Conservation (phyloP, 2,888 invertebrate species). For the Apodemia mormo region DNA sequence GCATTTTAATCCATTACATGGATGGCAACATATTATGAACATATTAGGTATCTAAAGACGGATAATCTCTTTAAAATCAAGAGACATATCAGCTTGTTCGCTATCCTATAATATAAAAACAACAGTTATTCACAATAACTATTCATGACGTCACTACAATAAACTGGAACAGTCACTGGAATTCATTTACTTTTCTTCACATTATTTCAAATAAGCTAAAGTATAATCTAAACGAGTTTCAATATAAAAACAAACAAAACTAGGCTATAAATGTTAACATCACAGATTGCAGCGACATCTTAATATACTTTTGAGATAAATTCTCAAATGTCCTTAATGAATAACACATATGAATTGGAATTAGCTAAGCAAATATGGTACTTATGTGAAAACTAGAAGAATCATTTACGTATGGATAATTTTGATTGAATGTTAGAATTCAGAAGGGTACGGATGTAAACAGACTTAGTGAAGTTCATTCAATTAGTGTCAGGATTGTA, state of each 20-base stretch:
- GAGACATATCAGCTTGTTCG: too few species aligned
- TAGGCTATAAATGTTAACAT: not conserved
- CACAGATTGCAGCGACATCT: not conserved
- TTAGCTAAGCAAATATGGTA: not conserved
- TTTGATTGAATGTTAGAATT: not conserved
- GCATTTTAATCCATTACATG: too few species aligned
- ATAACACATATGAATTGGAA: slow-evolving; percentile 1
- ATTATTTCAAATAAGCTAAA: not conserved
- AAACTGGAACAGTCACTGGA: not conserved
- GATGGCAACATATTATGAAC: too few species aligned
- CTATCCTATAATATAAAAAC: not conserved
- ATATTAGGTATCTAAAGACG: too few species aligned
- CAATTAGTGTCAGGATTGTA: slow-evolving; percentile 65
- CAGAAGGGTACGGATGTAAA: slow-evolving; percentile 54
- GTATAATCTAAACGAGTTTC: not conserved
- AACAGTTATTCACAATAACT: too few species aligned
- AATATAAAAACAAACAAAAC: slow-evolving; percentile 5
- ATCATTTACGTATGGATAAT: not conserved
- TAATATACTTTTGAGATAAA: not conserved
- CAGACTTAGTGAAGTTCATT: slow-evolving; percentile 70
- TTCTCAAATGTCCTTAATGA: slow-evolving; percentile 2
- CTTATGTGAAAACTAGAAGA: slow-evolving; percentile 5
- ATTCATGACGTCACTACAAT: too few species aligned
- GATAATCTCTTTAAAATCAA: too few species aligned
- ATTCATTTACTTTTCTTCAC: not conserved